Base-by-base conservation (phyloP, 2,797 vertebrate genomes). In the Leptoclinus maculatus region DNA sequence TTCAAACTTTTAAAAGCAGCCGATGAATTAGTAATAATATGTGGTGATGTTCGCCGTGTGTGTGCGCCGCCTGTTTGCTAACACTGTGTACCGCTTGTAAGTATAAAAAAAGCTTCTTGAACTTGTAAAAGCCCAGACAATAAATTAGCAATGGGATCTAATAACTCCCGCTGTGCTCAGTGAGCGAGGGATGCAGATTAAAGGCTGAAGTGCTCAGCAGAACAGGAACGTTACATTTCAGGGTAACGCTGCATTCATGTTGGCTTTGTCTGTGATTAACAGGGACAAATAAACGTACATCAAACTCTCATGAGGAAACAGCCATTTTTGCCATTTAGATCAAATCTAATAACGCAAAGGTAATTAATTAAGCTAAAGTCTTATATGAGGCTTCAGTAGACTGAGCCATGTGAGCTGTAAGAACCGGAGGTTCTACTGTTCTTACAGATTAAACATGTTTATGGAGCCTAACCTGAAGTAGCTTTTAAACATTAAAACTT, bases 1-100 rank as follows among this genome's bases (percentile, higher is more conserved):
- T 56, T 87, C 79, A 81, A 87, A 82, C 54, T 78, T 85, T 79
- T 79, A 86, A 82, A 83, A 78, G 83, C 79, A 11, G 59, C 78
- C 38, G 59, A 80, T 82, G 25, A 80, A 88, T 87, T 84, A 85
- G 66, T 85, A 45, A 78, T 80, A 69, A 73, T 71, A 6, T 32
- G 74, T 67, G 54, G 57, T 56, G 14, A 27, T 51, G 67, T 25
- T 58, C 13, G 6, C 5, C 14, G 57, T 66, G 64, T 53, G 76
- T 38, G 60, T 41, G 47, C 43, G 63, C 4, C 16, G 57, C 14
- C 38, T 73, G 47, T 78, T 72, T 68, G 68, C 63, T 68, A 45
- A 67, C 67, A 62, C 41, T 23, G 62, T 64, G 65, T 29, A 29
- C 64, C 38, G 45, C 71, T 71, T 65, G 36, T 27, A 27, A 71